Evolutionary conservation across 2,113 vertebrate genomes (phyloP).

Genomic region (Phaethornis superciliosus): DNA sequence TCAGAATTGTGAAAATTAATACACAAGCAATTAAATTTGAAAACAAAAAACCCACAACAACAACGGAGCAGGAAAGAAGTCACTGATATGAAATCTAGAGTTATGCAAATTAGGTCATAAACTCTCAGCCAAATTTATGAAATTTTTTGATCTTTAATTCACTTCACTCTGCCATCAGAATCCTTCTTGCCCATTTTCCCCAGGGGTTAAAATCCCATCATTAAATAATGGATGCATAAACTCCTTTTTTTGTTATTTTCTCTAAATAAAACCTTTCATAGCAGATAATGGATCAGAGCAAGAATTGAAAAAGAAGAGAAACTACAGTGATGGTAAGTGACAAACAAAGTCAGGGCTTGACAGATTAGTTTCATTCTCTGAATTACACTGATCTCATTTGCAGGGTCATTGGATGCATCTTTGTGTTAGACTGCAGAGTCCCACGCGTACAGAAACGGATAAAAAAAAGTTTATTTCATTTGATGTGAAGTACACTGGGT

Average conservation of each 20-base stretch:
- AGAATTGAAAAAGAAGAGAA: slow-evolving; percentile 34
- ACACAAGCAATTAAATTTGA: slow-evolving; percentile 39
- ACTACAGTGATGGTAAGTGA: slow-evolving; percentile 4
- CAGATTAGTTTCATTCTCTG: slow-evolving; percentile 35
- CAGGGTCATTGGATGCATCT: not conserved
- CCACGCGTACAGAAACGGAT: not conserved
- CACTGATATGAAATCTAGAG: slow-evolving; percentile 15
- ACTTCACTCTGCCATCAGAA: slow-evolving; percentile 35
- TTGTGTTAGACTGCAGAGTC: not conserved
- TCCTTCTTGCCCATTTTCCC: slow-evolving; percentile 11
- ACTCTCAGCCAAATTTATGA: not conserved
- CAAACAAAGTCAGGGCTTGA: slow-evolving; percentile 12
- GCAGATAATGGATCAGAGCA: not conserved
- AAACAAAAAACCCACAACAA: not conserved
- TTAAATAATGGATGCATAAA: slow-evolving; percentile 36
- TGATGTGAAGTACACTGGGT: not conserved
- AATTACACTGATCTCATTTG: slow-evolving; percentile 33
- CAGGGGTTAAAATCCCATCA: not conserved
- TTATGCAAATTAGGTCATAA: slow-evolving; percentile 50
- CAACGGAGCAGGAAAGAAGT: not conserved
- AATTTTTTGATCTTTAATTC: slow-evolving; percentile 36
- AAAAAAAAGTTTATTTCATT: not conserved
- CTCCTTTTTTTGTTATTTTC: not conserved
- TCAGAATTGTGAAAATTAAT: slow-evolving; percentile 57
- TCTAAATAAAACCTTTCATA: slow-evolving; percentile 8